phyloP scores from a whole-genome alignment of 2,797 vertebrate species.

The Philypnodon macrostomus region DNA sequence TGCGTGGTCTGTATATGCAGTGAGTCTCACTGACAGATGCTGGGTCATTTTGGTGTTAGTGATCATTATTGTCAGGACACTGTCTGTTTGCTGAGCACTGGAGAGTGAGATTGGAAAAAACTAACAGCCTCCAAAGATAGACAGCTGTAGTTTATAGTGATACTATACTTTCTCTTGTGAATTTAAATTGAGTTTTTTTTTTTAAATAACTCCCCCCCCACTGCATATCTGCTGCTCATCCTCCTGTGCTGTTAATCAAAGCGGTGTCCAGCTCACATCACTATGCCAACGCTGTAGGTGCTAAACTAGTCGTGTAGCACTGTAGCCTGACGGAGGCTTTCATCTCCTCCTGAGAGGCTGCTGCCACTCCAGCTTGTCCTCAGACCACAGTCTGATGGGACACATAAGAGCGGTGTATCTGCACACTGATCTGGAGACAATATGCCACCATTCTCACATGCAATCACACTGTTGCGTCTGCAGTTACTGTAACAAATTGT shows the following conservation, averaged over 20 bases:
- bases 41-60: slow-evolving; percentile 42
- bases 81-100: slow-evolving; percentile 56
- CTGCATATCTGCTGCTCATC: slow-evolving; percentile 31
- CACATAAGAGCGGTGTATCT: no score
- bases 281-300: slow-evolving; percentile 39
- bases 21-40: slow-evolving; percentile 43
- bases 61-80: slow-evolving; percentile 63
- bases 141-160: slow-evolving; percentile 52
- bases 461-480: slow-evolving; percentile 69
- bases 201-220: slow-evolving; percentile 22
- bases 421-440: slow-evolving; percentile 38
- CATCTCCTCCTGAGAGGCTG: slow-evolving; percentile 37
- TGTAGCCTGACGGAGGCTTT: slow-evolving; percentile 26
- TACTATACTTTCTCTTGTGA: slow-evolving; percentile 63
- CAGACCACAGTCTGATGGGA: slow-evolving; percentile 25
- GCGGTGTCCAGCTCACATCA: slow-evolving; percentile 30
- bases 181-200: slow-evolving; percentile 55
- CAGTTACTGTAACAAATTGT: slow-evolving; percentile 75
- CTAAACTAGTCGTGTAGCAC: slow-evolving; percentile 20
- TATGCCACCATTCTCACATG: slow-evolving; percentile 27
- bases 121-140: slow-evolving; percentile 57
- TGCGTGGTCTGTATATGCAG: slow-evolving; percentile 32
- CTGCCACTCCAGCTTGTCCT: slow-evolving; percentile 29
- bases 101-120: slow-evolving; percentile 57
- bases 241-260: slow-evolving; percentile 41